A percentile compares a stretch with the other conserved stretches of the same genome.
Evolutionary conservation across 2,888 invertebrate species (phyloP).

Genomic region (Lasioglossum figueresi): DNA sequence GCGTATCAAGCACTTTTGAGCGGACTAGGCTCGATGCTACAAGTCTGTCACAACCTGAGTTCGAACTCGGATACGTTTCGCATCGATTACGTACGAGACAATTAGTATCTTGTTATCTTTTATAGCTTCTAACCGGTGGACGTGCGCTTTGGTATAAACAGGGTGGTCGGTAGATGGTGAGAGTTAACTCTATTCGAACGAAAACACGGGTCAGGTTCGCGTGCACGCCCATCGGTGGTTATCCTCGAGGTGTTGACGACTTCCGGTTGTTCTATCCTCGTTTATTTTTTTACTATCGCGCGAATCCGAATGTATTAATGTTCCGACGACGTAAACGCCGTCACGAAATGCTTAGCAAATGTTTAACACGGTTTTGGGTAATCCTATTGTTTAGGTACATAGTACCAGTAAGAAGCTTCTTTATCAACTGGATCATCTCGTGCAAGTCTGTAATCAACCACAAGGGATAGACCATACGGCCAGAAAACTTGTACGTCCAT

Average conservation of each 20-base stretch:
- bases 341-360: constrained; percentile 25
- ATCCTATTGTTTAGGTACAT: constrained; percentile 89
- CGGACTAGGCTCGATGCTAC: constrained; percentile 88
- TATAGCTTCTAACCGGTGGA: constrained; percentile 75
- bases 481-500: constrained; percentile 89
- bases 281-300: constrained; percentile 1
- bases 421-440: constrained; percentile 97
- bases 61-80: constrained; percentile 76
- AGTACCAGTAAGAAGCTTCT: constrained; percentile 98
- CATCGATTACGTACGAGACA: constrained; percentile 82
- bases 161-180: constrained; percentile 36
- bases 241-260: not conserved
- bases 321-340: constrained; percentile 1
- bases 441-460: constrained; percentile 97
- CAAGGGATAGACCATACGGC: constrained; percentile 88
- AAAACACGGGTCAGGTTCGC: constrained; percentile 12
- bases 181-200: constrained; percentile 16
- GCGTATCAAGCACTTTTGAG: constrained; percentile 88
- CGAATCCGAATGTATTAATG: constrained; percentile 14
- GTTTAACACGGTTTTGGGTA: constrained; percentile 71
- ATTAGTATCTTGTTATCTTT: constrained; percentile 63
- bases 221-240: not conserved
- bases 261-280: not conserved
- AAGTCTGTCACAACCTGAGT: constrained; percentile 87
- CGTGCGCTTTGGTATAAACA: constrained; percentile 77